Evolutionary conservation across 2,113 vertebrate species (phyloP).

Genomic region (Phalacrocorax aristotelis): DNA sequence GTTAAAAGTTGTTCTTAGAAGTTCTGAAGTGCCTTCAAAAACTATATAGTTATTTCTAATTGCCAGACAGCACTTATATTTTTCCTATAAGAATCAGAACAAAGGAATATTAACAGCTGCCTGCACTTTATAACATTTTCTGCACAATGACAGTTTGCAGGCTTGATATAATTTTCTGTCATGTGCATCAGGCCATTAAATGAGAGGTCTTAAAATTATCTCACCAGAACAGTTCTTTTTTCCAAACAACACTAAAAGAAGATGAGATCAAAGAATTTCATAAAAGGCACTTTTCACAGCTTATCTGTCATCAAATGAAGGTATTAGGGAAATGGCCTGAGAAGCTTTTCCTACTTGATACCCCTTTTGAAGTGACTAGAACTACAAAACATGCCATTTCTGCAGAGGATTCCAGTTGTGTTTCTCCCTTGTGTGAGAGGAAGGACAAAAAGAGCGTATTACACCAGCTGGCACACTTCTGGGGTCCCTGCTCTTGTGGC

Average conservation of each 20-base stretch:
- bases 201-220: slow-evolving; percentile 62
- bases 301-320: slow-evolving; percentile 67
- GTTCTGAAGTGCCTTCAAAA: not conserved
- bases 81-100: not conserved
- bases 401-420: slow-evolving; percentile 5
- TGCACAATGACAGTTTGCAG: not conserved
- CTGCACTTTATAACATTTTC: slow-evolving; percentile 32
- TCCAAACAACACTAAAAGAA: slow-evolving; percentile 47
- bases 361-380: slow-evolving; percentile 53
- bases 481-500: fast-evolving
- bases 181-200: slow-evolving; percentile 37
- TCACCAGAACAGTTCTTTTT: slow-evolving; percentile 37
- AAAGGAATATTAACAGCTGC: slow-evolving; percentile 32
- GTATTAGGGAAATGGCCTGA: slow-evolving; percentile 59
- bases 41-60: not conserved
- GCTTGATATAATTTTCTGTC: slow-evolving; percentile 41
- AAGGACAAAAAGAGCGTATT: not conserved
- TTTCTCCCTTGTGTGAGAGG: not conserved
- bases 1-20: slow-evolving; percentile 21
- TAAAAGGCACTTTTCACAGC: slow-evolving; percentile 27
- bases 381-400: not conserved
- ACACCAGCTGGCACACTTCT: not conserved
- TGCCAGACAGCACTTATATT: not conserved
- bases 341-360: slow-evolving; percentile 62
- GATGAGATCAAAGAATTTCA: slow-evolving; percentile 71